Percentiles rank a stretch among this genome's conserved stretches.
phyloP scores from a whole-genome alignment of 2,888 invertebrate genomes.

The Acleris laterana region DNA sequence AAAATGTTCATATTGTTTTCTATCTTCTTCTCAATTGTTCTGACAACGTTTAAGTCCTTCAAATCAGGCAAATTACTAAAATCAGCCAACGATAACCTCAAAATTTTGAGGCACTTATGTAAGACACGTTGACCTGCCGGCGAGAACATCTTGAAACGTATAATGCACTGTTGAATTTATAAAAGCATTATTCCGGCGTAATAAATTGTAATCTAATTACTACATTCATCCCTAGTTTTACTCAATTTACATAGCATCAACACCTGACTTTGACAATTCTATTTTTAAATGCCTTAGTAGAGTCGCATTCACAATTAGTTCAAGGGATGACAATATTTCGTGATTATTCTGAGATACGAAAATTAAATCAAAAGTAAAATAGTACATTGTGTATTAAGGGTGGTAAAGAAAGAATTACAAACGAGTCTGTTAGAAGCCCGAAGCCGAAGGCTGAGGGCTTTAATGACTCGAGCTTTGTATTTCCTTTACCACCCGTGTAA shows the following conservation, averaged over 20 bases:
- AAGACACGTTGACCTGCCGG: constrained; percentile 66
- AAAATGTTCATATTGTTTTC: constrained; percentile 77
- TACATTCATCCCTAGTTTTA: constrained; percentile 45
- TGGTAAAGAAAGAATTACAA: too few species aligned
- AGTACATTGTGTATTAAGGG: too few species aligned
- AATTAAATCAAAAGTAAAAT: too few species aligned
- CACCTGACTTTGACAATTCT: constrained; percentile 66
- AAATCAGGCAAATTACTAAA: constrained; percentile 74
- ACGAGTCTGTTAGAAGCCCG: too few species aligned
- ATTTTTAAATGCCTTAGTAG: constrained; percentile 45
- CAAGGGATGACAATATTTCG: neutral
- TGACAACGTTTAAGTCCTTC: constrained; percentile 72
- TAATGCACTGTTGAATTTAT: constrained; percentile 20
- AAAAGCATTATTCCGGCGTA: constrained; percentile 22
- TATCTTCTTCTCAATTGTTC: constrained; percentile 79
- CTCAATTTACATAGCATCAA: constrained; percentile 46
- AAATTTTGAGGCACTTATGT: constrained; percentile 78
- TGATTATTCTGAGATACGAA: too few species aligned
- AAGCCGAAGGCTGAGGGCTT: too few species aligned
- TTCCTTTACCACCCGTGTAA: too few species aligned
- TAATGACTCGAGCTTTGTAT: too few species aligned
- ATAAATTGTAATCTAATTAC: constrained; percentile 30
- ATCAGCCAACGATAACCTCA: constrained; percentile 79
- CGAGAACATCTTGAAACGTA: constrained; percentile 64
- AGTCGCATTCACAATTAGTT: neutral